Conservation (phyloP, 2,797 vertebrate genomes). For the Gymnoscopelus braueri region DNA sequence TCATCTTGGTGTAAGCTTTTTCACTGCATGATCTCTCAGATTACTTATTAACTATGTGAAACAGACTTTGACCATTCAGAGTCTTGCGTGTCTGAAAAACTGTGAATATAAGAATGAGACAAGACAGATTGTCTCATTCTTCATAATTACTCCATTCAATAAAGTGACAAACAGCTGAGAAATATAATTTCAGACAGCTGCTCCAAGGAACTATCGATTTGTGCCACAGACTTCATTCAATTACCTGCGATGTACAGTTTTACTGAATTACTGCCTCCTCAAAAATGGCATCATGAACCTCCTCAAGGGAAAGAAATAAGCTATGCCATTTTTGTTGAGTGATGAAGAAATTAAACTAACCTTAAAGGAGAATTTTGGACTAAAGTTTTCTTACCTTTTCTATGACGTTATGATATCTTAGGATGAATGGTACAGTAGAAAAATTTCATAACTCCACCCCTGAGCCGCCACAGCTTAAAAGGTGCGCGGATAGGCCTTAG, state of each 20-base stretch:
- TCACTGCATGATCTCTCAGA: slow-evolving; percentile 9
- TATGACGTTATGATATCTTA: no score
- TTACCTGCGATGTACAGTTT: neutral
- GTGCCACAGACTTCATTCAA: neutral
- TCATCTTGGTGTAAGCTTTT: slow-evolving; percentile 20
- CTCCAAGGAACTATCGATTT: neutral
- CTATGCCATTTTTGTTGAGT: no score
- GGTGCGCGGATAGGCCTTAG: no score
- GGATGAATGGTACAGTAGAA: no score
- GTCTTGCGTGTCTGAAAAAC: slow-evolving; percentile 5
- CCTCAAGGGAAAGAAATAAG: neutral
- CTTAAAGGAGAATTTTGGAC: no score
- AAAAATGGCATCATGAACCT: neutral
- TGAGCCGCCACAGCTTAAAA: no score
- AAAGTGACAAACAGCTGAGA: neutral
- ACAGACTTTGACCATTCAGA: slow-evolving; percentile 52
- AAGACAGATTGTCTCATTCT: neutral
- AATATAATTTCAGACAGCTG: neutral
- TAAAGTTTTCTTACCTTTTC: no score
- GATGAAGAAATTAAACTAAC: no score
- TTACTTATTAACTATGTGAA: slow-evolving; percentile 61
- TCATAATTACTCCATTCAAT: neutral
- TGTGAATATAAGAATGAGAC: neutral
- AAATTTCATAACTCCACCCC: no score
- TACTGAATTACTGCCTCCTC: neutral